Evolutionary conservation across 2,797 vertebrate species (phyloP).

Genomic region (Fratercula arctica): DNA sequence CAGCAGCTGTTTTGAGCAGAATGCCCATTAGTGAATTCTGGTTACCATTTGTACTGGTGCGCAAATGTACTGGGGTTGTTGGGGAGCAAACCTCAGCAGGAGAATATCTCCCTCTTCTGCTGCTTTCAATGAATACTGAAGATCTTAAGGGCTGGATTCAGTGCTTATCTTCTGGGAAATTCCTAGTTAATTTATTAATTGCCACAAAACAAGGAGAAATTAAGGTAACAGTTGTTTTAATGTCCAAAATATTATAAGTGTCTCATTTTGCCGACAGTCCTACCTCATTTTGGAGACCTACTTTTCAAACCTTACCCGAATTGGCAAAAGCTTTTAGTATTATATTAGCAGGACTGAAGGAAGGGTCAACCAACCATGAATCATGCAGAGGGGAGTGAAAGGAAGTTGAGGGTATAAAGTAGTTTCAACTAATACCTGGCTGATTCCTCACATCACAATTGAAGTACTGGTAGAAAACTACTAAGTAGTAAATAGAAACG

Average conservation of each 20-base stretch:
- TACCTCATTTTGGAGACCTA: not conserved
- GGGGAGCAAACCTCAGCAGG: not conserved
- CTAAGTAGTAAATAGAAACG: not conserved
- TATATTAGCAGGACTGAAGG: not conserved
- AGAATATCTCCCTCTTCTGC: not conserved
- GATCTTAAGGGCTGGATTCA: not conserved
- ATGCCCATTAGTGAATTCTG: not conserved
- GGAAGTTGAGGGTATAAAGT: not conserved
- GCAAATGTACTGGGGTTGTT: not conserved
- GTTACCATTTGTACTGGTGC: not conserved
- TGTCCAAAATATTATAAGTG: not conserved
- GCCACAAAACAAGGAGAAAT: not conserved
- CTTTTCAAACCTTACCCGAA: not conserved
- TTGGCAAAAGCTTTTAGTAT: not conserved
- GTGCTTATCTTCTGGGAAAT: not conserved
- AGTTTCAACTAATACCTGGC: not conserved
- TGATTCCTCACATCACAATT: not conserved
- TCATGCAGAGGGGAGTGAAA: not conserved
- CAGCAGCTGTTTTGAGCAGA: not conserved
- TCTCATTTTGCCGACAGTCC: not conserved
- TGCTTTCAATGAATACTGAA: not conserved
- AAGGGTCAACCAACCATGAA: not conserved
- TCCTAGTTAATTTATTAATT: not conserved
- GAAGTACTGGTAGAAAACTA: not conserved
- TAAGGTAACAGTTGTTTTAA: not conserved